A percentile compares a stretch with the other conserved stretches of the same genome.
phyloP scores from a whole-genome alignment of 2,113 vertebrate genomes.

The Heterocephalus glaber region DNA sequence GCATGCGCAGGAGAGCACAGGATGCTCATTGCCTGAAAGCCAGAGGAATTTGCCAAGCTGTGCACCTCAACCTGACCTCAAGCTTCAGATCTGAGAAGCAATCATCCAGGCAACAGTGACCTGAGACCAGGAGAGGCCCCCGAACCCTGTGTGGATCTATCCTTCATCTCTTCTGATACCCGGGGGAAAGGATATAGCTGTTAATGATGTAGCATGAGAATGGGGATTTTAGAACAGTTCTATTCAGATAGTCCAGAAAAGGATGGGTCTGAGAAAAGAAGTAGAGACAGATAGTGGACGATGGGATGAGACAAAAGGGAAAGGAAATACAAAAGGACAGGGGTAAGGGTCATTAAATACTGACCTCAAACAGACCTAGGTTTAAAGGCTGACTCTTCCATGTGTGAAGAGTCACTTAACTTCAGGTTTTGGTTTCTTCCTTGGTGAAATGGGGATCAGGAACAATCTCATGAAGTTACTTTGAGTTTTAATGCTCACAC shows the following conservation, averaged over 20 bases:
- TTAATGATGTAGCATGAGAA: background rate
- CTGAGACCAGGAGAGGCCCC: background rate
- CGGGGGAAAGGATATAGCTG: background rate
- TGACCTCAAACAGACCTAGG: background rate
- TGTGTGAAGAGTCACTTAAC: background rate
- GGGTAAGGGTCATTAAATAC: background rate
- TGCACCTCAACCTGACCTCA: background rate
- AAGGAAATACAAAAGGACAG: background rate
- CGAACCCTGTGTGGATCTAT: background rate
- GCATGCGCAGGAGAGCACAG: background rate
- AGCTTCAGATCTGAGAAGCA: background rate
- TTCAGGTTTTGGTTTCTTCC: background rate
- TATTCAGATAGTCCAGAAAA: background rate
- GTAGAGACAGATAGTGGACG: background rate
- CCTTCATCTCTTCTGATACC: background rate
- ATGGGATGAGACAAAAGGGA: background rate
- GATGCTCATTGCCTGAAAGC: background rate
- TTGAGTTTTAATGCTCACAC: background rate
- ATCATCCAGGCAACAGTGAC: background rate
- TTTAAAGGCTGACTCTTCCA: background rate
- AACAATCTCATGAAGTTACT: background rate
- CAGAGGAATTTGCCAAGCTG: background rate
- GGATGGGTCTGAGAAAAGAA: background rate
- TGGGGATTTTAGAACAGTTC: slow-evolving; percentile 13
- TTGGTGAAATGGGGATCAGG: slow-evolving; percentile 6